Evolutionary conservation across 2,888 invertebrate species (phyloP).

Genomic region (Lithophane semibrunnea): DNA sequence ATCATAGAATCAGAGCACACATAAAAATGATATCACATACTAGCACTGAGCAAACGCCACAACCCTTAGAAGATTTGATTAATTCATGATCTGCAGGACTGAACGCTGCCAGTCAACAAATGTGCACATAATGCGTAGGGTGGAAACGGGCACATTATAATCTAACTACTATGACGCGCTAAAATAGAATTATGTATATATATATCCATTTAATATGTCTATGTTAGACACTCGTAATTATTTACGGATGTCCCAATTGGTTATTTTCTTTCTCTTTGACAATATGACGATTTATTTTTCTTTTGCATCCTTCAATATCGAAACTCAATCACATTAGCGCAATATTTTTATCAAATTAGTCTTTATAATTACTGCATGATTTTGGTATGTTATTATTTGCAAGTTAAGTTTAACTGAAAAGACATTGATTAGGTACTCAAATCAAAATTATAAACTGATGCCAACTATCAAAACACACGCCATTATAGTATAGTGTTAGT

Average conservation of each 20-base stretch:
- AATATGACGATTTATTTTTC: background rate
- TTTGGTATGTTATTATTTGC: background rate
- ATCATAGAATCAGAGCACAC: conserved; percentile 66
- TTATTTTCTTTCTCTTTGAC: background rate
- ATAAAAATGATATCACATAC: conserved; percentile 66
- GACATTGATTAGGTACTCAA: background rate
- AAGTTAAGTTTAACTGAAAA: background rate
- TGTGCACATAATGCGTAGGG: background rate
- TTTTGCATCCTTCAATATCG: background rate
- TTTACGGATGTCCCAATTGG: conserved; percentile 2
- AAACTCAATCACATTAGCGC: background rate
- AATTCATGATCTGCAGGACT: conserved; percentile 29
- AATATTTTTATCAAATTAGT: background rate
- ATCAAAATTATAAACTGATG: conserved; percentile 6
- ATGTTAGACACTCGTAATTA: conserved; percentile 4
- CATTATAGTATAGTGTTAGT: background rate
- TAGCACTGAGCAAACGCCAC: conserved; percentile 83
- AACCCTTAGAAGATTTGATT: conserved; percentile 76
- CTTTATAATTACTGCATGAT: background rate
- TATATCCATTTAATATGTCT: background rate
- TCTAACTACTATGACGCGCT: conserved; percentile 24
- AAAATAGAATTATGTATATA: background rate
- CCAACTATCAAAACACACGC: background rate
- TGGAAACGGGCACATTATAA: conserved; percentile 5
- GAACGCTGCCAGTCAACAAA: conserved; percentile 7